phyloP scores from a whole-genome alignment of 53 echinoderm and acorn worm genomes.

The Zoroaster sp. region DNA sequence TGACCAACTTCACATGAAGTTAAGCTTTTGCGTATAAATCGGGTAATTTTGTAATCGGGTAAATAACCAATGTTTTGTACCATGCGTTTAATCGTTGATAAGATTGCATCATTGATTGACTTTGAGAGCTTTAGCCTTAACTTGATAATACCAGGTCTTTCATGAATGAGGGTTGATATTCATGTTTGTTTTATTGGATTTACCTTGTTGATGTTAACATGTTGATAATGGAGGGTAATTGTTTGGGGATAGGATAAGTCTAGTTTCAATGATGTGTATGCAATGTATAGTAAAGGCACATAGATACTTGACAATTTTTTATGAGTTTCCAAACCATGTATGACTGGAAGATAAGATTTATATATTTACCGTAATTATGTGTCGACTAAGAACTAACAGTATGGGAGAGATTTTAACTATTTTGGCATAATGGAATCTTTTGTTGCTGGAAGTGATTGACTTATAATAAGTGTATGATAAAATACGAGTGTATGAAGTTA shows the following conservation, averaged over 20 bases:
- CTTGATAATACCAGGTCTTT: constrained; percentile 36
- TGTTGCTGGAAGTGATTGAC: background rate
- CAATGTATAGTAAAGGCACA: constrained; percentile 48
- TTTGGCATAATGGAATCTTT: constrained; percentile 12
- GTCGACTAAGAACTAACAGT: constrained; percentile 31
- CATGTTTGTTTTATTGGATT: background rate
- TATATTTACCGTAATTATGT: constrained; percentile 23
- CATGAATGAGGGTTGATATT: constrained; percentile 11
- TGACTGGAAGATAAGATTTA: constrained; percentile 17
- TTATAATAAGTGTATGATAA: background rate
- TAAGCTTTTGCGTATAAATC: no score
- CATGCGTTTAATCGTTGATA: background rate
- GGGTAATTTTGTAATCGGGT: no score
- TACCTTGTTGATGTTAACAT: background rate
- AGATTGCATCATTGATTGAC: background rate
- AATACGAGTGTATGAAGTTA: background rate
- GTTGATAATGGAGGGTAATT: background rate
- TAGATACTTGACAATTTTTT: constrained; percentile 29
- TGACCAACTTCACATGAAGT: no score
- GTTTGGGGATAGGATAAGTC: background rate
- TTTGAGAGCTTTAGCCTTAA: constrained; percentile 17
- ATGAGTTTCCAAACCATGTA: background rate
- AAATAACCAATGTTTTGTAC: background rate
- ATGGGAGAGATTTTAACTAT: constrained; percentile 49
- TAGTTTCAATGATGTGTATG: constrained; percentile 1